Evolutionary conservation across 2,113 vertebrate genomes (phyloP).

Genomic region (Psittacula cyanocephala): DNA sequence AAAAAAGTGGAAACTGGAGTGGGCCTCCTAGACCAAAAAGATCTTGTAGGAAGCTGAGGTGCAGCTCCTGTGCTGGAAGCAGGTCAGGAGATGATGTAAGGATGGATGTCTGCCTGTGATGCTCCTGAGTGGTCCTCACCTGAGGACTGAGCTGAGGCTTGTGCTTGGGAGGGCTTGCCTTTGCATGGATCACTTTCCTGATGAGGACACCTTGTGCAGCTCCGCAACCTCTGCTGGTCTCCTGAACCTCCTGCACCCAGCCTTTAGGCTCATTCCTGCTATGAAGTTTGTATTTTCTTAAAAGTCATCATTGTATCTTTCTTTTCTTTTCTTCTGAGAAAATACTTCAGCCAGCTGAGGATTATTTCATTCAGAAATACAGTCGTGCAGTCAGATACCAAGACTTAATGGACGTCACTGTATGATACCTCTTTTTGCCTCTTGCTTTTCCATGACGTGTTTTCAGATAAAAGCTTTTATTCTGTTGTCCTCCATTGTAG

Average conservation of each 20-base stretch:
- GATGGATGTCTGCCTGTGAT: background rate
- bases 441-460: background rate
- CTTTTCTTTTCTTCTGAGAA: background rate
- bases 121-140: background rate
- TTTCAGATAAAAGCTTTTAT: background rate
- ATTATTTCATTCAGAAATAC: background rate
- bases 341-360: background rate
- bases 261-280: background rate
- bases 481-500: background rate
- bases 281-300: background rate
- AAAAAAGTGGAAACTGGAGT: background rate
- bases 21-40: background rate
- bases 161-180: background rate
- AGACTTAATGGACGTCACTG: background rate
- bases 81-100: background rate
- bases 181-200: too few species aligned
- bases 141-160: fast-evolving
- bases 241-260: background rate
- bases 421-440: background rate
- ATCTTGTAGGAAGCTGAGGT: background rate
- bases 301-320: background rate
- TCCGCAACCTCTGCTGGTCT: background rate
- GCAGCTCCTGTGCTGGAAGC: background rate
- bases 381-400: background rate
- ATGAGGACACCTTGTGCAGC: background rate